Evolutionary conservation across 2,888 invertebrate species (phyloP).

Genomic region (Euclidia mi): DNA sequence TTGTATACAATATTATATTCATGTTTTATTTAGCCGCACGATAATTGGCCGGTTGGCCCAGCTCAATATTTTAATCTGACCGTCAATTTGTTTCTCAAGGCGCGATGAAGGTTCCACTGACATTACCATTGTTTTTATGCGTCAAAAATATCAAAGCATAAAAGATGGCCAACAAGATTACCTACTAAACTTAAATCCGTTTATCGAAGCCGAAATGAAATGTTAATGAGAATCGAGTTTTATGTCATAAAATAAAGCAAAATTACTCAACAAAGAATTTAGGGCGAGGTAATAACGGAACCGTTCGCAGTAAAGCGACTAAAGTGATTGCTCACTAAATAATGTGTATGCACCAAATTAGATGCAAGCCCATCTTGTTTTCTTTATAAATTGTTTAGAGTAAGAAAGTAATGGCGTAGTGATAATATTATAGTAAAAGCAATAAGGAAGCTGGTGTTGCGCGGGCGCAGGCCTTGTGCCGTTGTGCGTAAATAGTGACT

Average conservation of each 20-base stretch:
- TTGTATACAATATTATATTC: constrained; percentile 51
- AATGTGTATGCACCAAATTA: constrained; percentile 24
- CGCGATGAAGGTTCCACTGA: constrained; percentile 49
- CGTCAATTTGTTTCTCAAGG: constrained; percentile 64
- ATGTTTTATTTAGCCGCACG: constrained; percentile 52
- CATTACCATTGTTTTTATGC: constrained; percentile 39
- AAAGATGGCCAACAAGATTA: constrained; percentile 11
- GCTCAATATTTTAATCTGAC: constrained; percentile 60
- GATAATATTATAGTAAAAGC: constrained; percentile 59
- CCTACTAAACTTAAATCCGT: constrained; percentile 20
- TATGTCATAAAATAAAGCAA: constrained; percentile 19
- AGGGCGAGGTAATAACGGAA: constrained; percentile 28
- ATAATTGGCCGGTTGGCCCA: constrained; percentile 65
- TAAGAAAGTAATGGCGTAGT: constrained; percentile 51
- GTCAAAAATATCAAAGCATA: constrained; percentile 17
- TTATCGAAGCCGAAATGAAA: constrained; percentile 5
- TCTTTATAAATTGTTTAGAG: constrained; percentile 24
- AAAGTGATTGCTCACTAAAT: constrained; percentile 28
- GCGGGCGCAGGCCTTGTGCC: constrained; percentile 69
- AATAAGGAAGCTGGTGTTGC: constrained; percentile 72
- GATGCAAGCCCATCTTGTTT: constrained; percentile 27
- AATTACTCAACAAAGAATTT: constrained; percentile 35
- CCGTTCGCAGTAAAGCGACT: constrained; percentile 25
- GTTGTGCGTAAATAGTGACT: constrained; percentile 80
- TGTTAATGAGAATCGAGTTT: constrained; percentile 10